Conservation (phyloP, 2,797 vertebrate species). For the Podarcis lilfordi region DNA sequence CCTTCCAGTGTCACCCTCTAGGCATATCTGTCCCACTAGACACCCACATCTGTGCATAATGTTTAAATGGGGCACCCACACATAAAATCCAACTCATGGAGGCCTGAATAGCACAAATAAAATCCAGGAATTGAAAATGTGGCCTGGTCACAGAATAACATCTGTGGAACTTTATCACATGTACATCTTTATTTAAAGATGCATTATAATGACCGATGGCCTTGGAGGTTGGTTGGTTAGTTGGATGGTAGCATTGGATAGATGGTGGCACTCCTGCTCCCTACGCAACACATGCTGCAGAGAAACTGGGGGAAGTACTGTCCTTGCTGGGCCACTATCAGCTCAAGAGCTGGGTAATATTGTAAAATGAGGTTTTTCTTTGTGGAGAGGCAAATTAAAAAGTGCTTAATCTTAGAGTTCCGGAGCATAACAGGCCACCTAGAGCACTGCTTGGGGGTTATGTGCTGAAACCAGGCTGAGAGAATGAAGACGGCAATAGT, state of each 20-base stretch:
- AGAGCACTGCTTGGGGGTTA: slow-evolving; percentile 51
- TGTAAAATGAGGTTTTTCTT: slow-evolving; percentile 69
- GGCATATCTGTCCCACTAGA: background rate
- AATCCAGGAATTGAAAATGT: background rate
- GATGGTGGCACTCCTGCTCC: background rate
- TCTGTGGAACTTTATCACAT: background rate
- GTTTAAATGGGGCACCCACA: background rate
- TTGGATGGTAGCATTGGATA: background rate
- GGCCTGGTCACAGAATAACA: background rate
- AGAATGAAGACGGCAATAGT: slow-evolving; percentile 50
- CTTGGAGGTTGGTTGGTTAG: background rate
- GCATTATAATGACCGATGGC: background rate
- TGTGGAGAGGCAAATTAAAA: slow-evolving; percentile 70
- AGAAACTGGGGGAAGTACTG: background rate
- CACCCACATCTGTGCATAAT: background rate
- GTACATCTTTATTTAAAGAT: background rate
- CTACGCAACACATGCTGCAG: background rate
- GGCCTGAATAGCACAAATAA: background rate
- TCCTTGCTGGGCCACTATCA: slow-evolving; percentile 34
- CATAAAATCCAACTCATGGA: background rate
- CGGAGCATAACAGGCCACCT: slow-evolving; percentile 49
- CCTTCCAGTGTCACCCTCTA: background rate
- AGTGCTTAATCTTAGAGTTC: slow-evolving; percentile 69
- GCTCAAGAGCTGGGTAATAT: slow-evolving; percentile 66
- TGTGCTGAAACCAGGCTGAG: slow-evolving; percentile 43